Evolutionary conservation across 2,797 vertebrate species (phyloP).

Genomic region (Alcedo atthis): DNA sequence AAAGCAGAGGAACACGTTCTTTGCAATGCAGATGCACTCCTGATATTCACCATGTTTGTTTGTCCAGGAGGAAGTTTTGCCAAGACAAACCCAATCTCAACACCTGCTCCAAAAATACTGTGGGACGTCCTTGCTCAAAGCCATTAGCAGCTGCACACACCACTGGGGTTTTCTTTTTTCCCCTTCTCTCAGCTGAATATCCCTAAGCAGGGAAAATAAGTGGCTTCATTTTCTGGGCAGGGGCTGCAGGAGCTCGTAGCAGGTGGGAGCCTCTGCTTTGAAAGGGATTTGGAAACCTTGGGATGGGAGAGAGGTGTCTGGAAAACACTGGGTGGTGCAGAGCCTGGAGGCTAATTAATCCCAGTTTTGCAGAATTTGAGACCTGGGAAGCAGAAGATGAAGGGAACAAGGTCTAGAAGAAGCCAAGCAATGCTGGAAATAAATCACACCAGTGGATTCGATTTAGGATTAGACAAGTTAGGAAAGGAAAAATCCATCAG

Average conservation of each 20-base stretch:
- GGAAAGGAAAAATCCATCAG: neutral
- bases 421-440: fast-evolving
- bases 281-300: neutral
- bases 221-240: neutral
- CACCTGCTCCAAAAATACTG: neutral
- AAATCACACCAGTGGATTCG: neutral
- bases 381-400: neutral
- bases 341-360: neutral
- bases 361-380: neutral
- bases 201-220: neutral
- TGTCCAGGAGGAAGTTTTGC: too few species aligned
- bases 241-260: neutral
- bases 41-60: neutral
- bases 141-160: fast-evolving
- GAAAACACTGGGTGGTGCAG: neutral
- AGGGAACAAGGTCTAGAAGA: neutral
- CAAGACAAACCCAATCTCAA: neutral
- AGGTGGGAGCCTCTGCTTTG: neutral
- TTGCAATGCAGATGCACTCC: neutral
- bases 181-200: neutral
- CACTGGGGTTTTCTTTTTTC: neutral
- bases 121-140: fast-evolving
- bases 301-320: fast-evolving
- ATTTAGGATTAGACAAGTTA: neutral
- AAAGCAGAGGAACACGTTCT: neutral